These are phyloP conservation scores for Zoanthus sociatus DNA, from an alignment of 92 coral and sea anemone species.

Conservation along the genomic window DNA sequence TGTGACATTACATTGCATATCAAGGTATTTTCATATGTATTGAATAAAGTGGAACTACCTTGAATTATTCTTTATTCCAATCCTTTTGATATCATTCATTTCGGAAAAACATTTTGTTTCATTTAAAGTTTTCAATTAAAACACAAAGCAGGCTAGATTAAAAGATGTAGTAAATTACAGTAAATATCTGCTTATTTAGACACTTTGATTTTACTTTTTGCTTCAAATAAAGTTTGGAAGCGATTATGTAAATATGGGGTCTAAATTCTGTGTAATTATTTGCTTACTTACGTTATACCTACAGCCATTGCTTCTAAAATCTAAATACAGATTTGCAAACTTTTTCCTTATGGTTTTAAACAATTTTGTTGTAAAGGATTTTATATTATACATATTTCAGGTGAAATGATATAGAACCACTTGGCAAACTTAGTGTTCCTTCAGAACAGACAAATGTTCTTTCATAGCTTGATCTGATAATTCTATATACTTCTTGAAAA, in stretches of 20 bases:
- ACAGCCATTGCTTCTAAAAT: neutral
- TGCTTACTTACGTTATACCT: neutral
- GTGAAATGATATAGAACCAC: neutral
- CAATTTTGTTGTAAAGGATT: neutral
- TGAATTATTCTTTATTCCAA: too few species aligned
- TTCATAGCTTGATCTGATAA: constrained; percentile 79
- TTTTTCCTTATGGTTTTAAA: neutral
- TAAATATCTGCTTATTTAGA: too few species aligned
- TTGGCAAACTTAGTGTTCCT: constrained; percentile 68
- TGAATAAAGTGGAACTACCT: too few species aligned
- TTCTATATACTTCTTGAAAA: constrained; percentile 49
- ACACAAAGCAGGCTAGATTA: too few species aligned
- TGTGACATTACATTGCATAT: too few species aligned
- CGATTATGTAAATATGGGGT: neutral
- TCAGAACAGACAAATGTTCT: constrained; percentile 69
- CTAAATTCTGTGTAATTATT: neutral
- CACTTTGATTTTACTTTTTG: neutral
- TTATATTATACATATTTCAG: neutral
- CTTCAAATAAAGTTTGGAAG: neutral
- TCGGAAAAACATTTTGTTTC: too few species aligned
- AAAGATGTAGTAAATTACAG: too few species aligned
- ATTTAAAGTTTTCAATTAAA: too few species aligned
- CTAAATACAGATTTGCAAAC: neutral
- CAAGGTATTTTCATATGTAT: too few species aligned
- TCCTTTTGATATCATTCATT: too few species aligned